phyloP scores from a whole-genome alignment of 2,888 invertebrate species.

The Octodonta nipae region DNA sequence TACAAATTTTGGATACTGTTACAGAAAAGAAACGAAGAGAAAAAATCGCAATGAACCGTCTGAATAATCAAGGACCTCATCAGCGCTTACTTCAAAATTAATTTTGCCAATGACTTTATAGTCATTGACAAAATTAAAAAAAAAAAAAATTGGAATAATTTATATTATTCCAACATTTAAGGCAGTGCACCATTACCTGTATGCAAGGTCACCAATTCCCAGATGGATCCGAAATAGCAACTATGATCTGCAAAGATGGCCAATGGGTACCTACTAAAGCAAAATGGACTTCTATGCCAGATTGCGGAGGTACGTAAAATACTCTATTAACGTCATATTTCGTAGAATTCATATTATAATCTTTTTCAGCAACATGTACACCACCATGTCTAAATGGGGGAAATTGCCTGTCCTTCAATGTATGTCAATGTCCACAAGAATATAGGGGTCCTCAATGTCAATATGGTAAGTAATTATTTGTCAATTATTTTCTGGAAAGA shows the following conservation, averaged over 20 bases:
- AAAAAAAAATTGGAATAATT: no score
- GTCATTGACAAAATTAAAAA: no score
- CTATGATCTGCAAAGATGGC: conserved; percentile 55
- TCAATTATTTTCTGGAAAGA: no score
- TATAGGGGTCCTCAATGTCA: conserved; percentile 62
- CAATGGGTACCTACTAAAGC: conserved; percentile 55
- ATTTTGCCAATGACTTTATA: no score
- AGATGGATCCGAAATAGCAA: conserved; percentile 55
- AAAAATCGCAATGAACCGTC: no score
- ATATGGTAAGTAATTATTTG: conserved; percentile 47
- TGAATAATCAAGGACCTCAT: no score
- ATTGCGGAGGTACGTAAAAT: conserved; percentile 48
- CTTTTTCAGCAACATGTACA: conserved; percentile 44
- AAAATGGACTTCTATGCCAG: conserved; percentile 50
- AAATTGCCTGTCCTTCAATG: conserved; percentile 60
- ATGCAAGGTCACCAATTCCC: conserved; percentile 53
- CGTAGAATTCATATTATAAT: conserved; percentile 1
- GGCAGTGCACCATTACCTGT: conserved; percentile 55
- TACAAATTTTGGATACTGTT: no score
- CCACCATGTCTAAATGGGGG: conserved; percentile 73
- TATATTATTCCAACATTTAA: no score
- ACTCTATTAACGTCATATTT: neutral
- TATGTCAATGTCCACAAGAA: conserved; percentile 63
- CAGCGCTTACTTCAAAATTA: no score
- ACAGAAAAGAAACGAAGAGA: no score